phyloP scores from a whole-genome alignment of 2,113 vertebrate genomes.

The Onychostruthus taczanowskii region DNA sequence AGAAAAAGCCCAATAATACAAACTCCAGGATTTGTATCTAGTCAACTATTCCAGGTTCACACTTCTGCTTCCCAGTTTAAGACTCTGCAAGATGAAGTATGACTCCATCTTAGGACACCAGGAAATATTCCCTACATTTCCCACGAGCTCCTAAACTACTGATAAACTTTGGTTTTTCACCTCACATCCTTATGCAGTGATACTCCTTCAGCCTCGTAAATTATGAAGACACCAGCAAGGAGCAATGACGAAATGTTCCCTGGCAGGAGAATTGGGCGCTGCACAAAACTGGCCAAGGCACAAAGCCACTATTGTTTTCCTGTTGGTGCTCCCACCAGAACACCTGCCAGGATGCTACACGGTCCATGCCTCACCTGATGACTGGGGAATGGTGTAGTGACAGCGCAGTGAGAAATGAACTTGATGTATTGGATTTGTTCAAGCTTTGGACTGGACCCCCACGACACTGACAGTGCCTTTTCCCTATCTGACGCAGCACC shows the following conservation, averaged over 20 bases:
- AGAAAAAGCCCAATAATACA: rapidly evolving
- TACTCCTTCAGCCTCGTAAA: neutral
- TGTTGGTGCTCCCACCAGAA: neutral
- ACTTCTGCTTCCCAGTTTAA: neutral
- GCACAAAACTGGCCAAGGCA: neutral
- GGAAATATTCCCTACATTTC: neutral
- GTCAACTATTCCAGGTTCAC: neutral
- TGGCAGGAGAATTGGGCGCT: neutral
- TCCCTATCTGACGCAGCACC: neutral
- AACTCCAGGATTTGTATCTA: neutral
- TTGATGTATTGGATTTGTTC: neutral
- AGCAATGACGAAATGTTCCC: neutral
- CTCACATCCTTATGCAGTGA: neutral
- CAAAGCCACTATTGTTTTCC: neutral
- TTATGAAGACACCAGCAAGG: neutral
- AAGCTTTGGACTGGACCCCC: neutral
- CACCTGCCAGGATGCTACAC: neutral
- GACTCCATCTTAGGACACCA: neutral
- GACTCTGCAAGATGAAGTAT: neutral
- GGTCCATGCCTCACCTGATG: neutral
- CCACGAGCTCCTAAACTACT: neutral
- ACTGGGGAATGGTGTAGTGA: neutral
- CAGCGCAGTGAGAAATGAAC: neutral
- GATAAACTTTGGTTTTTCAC: neutral
- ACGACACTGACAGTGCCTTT: rapidly evolving